phyloP scores from a whole-genome alignment of 2,888 invertebrate species.

The Mechanitis messenoides region DNA sequence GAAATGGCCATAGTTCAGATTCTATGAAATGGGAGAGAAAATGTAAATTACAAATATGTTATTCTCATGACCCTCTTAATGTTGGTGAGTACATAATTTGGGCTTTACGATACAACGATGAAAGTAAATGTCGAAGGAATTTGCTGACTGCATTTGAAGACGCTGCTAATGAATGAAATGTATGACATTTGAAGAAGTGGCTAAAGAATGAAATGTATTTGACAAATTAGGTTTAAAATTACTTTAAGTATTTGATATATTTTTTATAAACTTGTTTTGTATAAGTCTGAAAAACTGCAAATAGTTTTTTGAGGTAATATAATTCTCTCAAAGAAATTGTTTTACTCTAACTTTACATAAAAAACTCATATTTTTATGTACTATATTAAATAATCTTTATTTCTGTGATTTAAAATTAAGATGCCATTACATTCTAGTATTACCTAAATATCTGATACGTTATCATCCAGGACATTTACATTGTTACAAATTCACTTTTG shows the following conservation, averaged over 20 bases:
- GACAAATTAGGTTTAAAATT: neutral
- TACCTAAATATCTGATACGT: neutral
- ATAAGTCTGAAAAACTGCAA: neutral
- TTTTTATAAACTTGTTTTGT: neutral
- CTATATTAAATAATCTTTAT: too few relatives aligned
- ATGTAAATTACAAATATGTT: slow-evolving; percentile 79
- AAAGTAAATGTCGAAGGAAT: slow-evolving; percentile 77
- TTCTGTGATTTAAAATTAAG: slow-evolving; percentile 5
- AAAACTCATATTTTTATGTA: too few relatives aligned
- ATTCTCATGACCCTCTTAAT: slow-evolving; percentile 71
- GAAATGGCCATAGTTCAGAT: slow-evolving; percentile 54
- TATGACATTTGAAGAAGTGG: neutral
- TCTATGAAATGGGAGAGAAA: slow-evolving; percentile 78
- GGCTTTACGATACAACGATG: slow-evolving; percentile 78
- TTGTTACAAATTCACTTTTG: neutral
- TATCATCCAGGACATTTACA: neutral
- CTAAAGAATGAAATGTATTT: neutral
- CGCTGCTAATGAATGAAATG: slow-evolving; percentile 45
- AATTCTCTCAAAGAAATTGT: too few relatives aligned
- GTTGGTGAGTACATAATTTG: slow-evolving; percentile 77
- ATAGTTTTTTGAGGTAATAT: too few relatives aligned
- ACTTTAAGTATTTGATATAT: slow-evolving; percentile 22
- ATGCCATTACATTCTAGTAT: slow-evolving; percentile 7
- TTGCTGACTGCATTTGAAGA: slow-evolving; percentile 72
- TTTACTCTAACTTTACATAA: too few relatives aligned